Evolutionary conservation across 1,140 invertebrate genomes (phyloP).

Genomic region (Aphidius gifuensis): DNA sequence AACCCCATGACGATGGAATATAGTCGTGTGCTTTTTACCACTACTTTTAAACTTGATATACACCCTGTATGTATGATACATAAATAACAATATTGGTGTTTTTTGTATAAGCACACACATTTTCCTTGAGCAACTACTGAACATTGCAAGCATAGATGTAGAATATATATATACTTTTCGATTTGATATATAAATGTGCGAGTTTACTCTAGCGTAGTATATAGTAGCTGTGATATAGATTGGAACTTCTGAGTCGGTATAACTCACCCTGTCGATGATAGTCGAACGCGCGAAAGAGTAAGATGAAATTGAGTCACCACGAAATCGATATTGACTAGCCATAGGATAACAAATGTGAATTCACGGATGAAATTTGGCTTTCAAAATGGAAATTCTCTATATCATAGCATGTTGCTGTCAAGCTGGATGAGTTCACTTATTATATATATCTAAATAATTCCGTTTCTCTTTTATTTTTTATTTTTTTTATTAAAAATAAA

Average conservation of each 20-base stretch:
- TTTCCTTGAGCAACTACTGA: neutral
- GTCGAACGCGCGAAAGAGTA: constrained; percentile 23
- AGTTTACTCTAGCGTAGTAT: constrained; percentile 39
- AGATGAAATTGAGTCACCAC: constrained; percentile 43
- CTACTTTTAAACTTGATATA: neutral
- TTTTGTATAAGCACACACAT: constrained; percentile 45
- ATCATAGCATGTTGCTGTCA: no score
- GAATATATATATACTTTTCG: neutral
- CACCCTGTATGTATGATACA: constrained; percentile 37
- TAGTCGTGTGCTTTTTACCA: constrained; percentile 6
- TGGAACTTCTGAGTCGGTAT: constrained; percentile 34
- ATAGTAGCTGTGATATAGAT: constrained; percentile 27
- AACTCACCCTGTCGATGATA: constrained; percentile 48
- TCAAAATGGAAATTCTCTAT: no score
- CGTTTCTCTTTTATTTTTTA: no score
- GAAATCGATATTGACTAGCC: constrained; percentile 51
- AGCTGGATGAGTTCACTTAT: no score
- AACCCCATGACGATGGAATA: constrained; percentile 10
- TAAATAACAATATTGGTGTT: constrained; percentile 54
- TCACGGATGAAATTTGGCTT: constrained; percentile 29
- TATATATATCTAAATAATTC: no score
- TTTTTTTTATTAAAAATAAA: no score
- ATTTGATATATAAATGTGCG: neutral
- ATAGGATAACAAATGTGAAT: constrained; percentile 32
- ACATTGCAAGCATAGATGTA: neutral